Conservation (phyloP, 2,888 invertebrate genomes). For the Pomacea canaliculata region DNA sequence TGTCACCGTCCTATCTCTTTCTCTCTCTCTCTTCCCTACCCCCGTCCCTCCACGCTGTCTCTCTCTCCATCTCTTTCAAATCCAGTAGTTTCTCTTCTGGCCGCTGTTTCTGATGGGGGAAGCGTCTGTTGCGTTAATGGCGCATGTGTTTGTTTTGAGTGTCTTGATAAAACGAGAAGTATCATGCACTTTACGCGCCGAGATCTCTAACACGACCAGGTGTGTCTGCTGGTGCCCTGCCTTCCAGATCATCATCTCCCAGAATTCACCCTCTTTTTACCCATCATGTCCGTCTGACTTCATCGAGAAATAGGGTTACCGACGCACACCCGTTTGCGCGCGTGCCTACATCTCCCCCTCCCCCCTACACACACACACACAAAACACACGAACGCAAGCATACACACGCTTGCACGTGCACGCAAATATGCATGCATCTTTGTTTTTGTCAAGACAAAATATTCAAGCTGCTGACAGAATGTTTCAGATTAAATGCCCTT, state of each 20-base stretch:
- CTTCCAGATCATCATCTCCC: no score
- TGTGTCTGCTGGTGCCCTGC: no score
- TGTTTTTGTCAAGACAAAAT: no score
- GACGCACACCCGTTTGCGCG: neutral
- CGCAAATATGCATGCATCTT: neutral
- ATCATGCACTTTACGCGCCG: no score
- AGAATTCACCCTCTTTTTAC: no score
- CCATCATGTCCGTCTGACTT: neutral
- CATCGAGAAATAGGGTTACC: neutral
- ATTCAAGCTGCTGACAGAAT: no score
- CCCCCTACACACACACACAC: neutral
- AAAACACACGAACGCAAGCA: neutral
- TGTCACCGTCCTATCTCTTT: neutral
- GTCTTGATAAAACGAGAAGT: no score
- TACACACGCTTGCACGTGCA: neutral
- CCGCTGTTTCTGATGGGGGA: neutral
- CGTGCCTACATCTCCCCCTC: neutral
- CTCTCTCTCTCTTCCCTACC: slow-evolving; percentile 18
- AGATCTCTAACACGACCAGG: no score
- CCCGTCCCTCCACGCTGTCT: slow-evolving; percentile 3
- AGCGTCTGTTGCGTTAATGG: no score
- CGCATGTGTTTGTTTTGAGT: no score
- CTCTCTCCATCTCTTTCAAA: slow-evolving; percentile 11
- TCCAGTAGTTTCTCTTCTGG: neutral
- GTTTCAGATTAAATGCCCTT: no score